Conservation (phyloP, 2,797 vertebrate species). For the Cossypha niveicapilla region DNA sequence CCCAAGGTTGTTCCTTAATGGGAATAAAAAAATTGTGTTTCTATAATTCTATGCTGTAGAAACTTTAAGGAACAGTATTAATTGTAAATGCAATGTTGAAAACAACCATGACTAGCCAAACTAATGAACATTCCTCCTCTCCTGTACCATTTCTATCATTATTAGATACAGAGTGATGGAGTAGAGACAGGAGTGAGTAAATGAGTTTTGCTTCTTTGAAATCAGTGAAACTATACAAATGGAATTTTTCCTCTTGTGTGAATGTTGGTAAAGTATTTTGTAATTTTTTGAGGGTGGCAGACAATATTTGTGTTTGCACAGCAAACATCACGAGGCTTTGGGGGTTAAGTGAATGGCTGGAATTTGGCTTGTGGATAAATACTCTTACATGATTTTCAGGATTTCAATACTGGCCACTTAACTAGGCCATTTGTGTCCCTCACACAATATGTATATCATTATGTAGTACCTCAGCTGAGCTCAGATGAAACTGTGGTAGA, state of each 20-base stretch:
- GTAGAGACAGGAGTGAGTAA: neutral
- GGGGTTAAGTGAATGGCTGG: neutral
- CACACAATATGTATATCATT: no score
- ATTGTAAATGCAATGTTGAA: neutral
- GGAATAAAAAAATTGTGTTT: neutral
- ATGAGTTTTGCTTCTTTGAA: neutral
- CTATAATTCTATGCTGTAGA: neutral
- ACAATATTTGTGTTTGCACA: neutral
- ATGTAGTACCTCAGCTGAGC: neutral
- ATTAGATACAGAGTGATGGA: neutral
- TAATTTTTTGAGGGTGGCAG: neutral
- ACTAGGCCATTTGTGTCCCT: neutral
- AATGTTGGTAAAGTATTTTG: neutral
- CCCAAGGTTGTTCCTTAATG: neutral
- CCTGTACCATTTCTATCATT: neutral
- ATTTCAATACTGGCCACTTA: neutral
- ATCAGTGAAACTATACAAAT: neutral
- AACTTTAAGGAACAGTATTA: neutral
- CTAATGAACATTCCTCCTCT: neutral
- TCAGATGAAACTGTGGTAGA: neutral
- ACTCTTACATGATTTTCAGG: accelerated
- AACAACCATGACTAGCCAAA: neutral
- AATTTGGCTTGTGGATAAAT: neutral
- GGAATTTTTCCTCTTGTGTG: neutral
- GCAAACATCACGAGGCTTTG: neutral